Evolutionary conservation across 2,113 vertebrate genomes (phyloP).

Genomic region (Xiphorhynchus elegans): DNA sequence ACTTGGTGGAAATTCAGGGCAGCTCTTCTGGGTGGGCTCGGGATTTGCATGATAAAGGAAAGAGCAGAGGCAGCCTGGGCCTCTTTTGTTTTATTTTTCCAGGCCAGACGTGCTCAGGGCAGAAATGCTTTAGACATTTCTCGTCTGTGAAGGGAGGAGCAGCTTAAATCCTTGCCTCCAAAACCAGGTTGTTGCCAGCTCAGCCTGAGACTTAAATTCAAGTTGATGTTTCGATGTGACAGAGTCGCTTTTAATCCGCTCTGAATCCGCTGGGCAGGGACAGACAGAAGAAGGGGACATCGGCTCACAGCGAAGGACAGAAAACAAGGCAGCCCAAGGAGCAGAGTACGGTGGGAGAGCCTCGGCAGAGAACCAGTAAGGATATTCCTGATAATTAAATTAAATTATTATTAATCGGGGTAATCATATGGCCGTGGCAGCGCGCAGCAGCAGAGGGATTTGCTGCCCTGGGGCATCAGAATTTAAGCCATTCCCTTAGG

Average conservation of each 20-base stretch:
- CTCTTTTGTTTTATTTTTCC: slow-evolving; percentile 32
- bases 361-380: slow-evolving; percentile 24
- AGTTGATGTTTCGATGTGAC: slow-evolving; percentile 49
- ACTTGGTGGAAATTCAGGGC: background rate
- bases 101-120: slow-evolving; percentile 44
- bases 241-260: slow-evolving; percentile 45
- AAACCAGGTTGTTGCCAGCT: slow-evolving; percentile 36
- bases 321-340: background rate
- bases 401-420: background rate
- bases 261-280: background rate
- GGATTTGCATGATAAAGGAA: slow-evolving; percentile 61
- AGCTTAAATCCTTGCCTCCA: slow-evolving; percentile 19
- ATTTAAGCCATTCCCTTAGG: background rate
- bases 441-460: background rate
- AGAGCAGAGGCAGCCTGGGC: slow-evolving; percentile 2
- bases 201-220: slow-evolving; percentile 58
- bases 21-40: background rate
- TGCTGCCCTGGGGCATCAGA: background rate
- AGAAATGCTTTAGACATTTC: slow-evolving; percentile 34
- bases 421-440: fast-evolving
- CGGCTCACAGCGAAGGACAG: background rate
- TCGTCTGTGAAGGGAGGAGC: slow-evolving; percentile 9
- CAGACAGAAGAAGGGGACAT: background rate
- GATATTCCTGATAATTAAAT: background rate
- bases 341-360: background rate